A percentile compares a stretch with the other conserved stretches of the same genome.
phyloP scores from a whole-genome alignment of 2,113 vertebrate species.

The Psittacara wagleri region DNA sequence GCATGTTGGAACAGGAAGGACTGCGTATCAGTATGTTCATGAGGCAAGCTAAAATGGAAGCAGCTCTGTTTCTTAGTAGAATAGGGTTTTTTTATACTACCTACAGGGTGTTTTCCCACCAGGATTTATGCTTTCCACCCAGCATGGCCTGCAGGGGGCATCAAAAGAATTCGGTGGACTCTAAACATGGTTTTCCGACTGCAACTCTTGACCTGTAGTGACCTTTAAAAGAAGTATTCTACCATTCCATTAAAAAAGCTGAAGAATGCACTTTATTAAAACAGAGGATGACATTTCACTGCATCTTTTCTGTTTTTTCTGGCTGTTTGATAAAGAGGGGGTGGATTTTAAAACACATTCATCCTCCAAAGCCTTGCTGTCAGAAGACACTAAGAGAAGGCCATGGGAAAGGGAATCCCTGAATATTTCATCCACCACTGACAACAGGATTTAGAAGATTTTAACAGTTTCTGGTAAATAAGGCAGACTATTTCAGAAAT shows the following conservation, averaged over 20 bases:
- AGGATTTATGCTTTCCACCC: neutral
- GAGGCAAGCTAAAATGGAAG: neutral
- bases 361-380: neutral
- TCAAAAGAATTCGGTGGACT: constrained; percentile 46
- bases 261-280: neutral
- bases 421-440: neutral
- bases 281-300: neutral
- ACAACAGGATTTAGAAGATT: neutral
- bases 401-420: neutral
- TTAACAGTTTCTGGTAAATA: neutral
- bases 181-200: neutral
- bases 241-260: neutral
- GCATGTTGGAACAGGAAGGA: neutral
- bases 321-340: neutral
- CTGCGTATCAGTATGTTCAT: neutral
- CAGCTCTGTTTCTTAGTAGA: neutral
- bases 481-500: neutral
- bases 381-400: neutral
- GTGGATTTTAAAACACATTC: neutral
- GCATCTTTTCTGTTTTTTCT: neutral
- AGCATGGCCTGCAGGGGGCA: constrained; percentile 69
- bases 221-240: neutral
- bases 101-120: neutral
- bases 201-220: neutral
- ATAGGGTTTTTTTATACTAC: neutral